Evolutionary conservation across 2,113 vertebrate genomes (phyloP).

Genomic region (Sialia sialis): DNA sequence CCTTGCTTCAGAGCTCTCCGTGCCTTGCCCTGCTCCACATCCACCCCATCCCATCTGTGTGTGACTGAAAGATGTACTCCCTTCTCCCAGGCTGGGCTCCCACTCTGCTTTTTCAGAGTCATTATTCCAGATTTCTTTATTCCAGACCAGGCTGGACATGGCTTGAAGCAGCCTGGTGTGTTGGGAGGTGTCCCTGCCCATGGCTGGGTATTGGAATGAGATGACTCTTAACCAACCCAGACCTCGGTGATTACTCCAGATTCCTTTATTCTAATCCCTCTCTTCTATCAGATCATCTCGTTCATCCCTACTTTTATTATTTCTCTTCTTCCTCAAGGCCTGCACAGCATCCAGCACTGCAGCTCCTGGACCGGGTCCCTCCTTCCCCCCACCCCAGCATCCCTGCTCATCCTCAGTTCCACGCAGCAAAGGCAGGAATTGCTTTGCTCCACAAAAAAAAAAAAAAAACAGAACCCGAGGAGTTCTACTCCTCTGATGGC

Average conservation of each 20-base stretch:
- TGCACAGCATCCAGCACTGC: neutral
- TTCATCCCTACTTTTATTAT: neutral
- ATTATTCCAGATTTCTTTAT: neutral
- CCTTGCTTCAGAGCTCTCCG: fast-evolving
- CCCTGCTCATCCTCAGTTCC: neutral
- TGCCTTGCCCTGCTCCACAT: neutral
- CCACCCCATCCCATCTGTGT: neutral
- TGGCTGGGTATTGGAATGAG: neutral
- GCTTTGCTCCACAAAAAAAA: neutral
- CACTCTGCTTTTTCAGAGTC: neutral
- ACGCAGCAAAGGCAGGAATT: neutral
- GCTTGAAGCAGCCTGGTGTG: neutral
- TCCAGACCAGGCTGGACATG: neutral
- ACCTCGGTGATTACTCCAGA: neutral
- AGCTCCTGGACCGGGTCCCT: neutral
- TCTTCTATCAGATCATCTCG: neutral
- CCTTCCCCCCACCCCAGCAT: neutral
- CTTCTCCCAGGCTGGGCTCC: neutral
- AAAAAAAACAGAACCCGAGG: neutral
- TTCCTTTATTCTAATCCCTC: neutral
- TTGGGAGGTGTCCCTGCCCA: neutral
- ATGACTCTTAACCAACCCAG: neutral
- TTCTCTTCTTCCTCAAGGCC: neutral
- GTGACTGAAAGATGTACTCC: neutral
- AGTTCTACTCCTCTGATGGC: neutral